Evolutionary conservation across 2,113 vertebrate species (phyloP), one percentile per base, ranked within the genome.

Genomic region (Vidua chalybeata): DNA sequence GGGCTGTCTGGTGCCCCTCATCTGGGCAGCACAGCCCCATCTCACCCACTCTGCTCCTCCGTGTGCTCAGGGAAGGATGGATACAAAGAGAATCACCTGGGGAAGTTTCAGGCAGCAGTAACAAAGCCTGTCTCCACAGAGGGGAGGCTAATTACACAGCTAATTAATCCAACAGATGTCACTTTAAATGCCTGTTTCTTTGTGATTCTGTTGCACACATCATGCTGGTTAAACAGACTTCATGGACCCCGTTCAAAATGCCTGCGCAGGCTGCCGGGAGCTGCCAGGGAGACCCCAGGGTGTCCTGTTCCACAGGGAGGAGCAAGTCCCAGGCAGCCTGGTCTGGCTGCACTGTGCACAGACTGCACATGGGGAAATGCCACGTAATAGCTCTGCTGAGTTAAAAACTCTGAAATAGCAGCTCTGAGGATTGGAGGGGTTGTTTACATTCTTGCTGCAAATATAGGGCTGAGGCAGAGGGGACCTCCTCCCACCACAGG

Each of bases 161-260:
- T 97, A 97, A 98, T 97, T 97, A 97, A 97, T 95, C 97, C 96
- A 97, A 90, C 98, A 98, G 97, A 97, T 98, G 97, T 97, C 96
- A 94, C 81, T 93, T 95, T 95, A 94, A 97, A 96, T 94, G 97
- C 95, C 97, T 94, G 52, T 91, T 97, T 97, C 97, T 94, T 88
- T 69, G 84, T 92, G 94, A 95, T 88, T 95, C 89, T 77, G 84
- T 92, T 92, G 94, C 80, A 86, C 81, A 54, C 68, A 64, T 78
- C 83, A 52, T 64, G 45, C 87, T 89, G 85, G 84, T 58, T 94
- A 90, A 92, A 84, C 62, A 83, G 94, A 91, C 96, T 92, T 82
- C 46, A 17, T 48, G 81, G 96, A 68, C 78, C 41, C 84, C 2
- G 46, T 71, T 96, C 91, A 55, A 14, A 95, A 92, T 83, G 93